phyloP scores from a whole-genome alignment of 2,113 vertebrate species.

The Philantomba maxwellii region DNA sequence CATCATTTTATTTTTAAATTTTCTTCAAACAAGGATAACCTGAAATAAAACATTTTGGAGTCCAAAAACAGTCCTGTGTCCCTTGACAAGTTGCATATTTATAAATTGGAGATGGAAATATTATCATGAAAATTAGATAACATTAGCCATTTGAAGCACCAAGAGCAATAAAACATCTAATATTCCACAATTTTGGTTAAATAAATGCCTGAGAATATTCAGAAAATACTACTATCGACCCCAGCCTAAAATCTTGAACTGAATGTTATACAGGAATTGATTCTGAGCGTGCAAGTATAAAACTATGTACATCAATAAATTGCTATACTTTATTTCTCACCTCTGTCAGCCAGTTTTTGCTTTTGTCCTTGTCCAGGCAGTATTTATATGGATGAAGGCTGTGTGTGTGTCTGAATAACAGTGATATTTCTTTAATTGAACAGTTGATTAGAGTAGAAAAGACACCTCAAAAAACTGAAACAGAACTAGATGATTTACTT shows the following conservation, averaged over 20 bases:
- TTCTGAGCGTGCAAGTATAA: not conserved
- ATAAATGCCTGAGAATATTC: not conserved
- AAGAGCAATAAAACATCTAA: not conserved
- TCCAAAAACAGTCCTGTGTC: not conserved
- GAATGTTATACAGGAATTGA: not conserved
- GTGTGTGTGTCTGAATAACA: not conserved
- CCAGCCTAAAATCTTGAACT: not conserved
- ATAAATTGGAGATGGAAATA: not conserved
- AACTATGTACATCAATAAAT: not conserved
- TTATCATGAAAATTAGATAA: not conserved
- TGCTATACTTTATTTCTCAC: not conserved
- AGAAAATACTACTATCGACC: not conserved
- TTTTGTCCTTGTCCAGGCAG: not conserved
- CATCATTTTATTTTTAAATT: not conserved
- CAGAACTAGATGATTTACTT: not conserved
- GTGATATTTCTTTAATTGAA: not conserved
- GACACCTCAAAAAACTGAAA: not conserved
- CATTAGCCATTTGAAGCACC: not conserved
- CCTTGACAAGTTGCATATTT: not conserved
- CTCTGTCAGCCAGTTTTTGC: not conserved
- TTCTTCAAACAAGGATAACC: not conserved
- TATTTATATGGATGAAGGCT: not conserved
- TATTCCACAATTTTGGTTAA: not conserved
- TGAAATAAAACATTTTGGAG: not conserved
- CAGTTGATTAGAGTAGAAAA: not conserved